Base-by-base conservation (phyloP, 2,888 invertebrate genomes). In the Sinodicranocentrus sp. region DNA sequence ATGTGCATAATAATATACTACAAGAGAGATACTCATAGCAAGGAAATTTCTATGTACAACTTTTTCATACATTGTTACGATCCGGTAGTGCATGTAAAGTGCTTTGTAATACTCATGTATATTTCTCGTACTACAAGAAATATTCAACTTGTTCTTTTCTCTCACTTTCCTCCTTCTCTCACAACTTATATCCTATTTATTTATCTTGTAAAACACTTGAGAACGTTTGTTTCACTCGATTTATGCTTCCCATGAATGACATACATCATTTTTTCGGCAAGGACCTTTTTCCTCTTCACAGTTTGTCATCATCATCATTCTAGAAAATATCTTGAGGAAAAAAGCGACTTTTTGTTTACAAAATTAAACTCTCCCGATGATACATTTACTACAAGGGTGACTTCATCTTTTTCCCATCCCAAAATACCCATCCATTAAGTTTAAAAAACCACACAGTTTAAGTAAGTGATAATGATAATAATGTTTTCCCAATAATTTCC, bases 161-260 rank as follows among this genome's bases (percentile, higher is more conserved):
- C 48, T 15, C 48, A 15, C n/a, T 21, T 57, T 57, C 57, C 21
- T 73, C 44, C 17, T 54, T n/a, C 26, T 76, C n/a, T n/a, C 23
- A 17, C 44, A 8, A 70, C 3, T 48, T 6, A 71, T 48, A 73
- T 78, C 73, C 71, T 67, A 86, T 83, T 85, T 86, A 86, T 86
- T 86, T 86, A 84, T 75, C 83, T 86, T 86, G 86, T 86, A 73
- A 70, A 83, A 83, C 86, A 84, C 77, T 85, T 75, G 71, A 83
- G 79, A 79, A 76, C 72, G 84, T 84, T 79, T 86, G 83, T 86
- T 84, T 72, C 59, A 68, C 85, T 72, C 54, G 84, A 86, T 86
- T 86, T 86, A 86, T 85, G 78, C 77, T 83, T 80, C 84, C 79
- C 72, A 70, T 71, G 76, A 86, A 80, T 77, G 77, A 73, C 78